Conservation (phyloP, 2,888 invertebrate genomes). For the Dyspetes luteomarginatus region DNA sequence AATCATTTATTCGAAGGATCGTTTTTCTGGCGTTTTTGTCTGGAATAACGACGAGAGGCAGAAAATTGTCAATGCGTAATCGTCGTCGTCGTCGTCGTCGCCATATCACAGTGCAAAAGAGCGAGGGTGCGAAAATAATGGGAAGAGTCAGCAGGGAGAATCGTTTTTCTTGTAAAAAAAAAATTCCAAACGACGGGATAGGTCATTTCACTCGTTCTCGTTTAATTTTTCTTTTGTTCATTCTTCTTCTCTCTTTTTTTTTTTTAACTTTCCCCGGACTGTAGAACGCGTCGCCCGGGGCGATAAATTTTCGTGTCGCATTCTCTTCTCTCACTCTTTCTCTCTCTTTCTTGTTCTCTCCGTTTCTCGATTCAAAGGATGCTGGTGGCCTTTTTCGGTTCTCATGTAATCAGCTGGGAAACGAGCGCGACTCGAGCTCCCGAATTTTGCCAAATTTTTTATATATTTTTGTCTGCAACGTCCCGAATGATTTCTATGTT, state of each 20-base stretch:
- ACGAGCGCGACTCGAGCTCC: conserved; percentile 39
- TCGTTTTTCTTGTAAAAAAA: conserved; percentile 41
- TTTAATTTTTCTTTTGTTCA: conserved; percentile 29
- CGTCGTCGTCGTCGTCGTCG: conserved; percentile 11
- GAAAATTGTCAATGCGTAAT: no score
- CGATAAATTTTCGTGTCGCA: conserved; percentile 61
- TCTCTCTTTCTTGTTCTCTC: conserved; percentile 22
- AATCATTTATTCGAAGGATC: conserved; percentile 22
- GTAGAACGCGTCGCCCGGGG: conserved; percentile 30
- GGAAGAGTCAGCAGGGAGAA: not conserved
- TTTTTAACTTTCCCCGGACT: conserved; percentile 33
- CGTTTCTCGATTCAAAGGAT: conserved; percentile 32
- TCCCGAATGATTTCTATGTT: conserved; percentile 32
- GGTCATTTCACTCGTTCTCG: conserved; percentile 1
- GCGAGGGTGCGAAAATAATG: conserved; percentile 44
- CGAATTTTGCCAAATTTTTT: not conserved
- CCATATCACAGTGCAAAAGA: conserved; percentile 18
- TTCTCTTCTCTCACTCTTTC: conserved; percentile 24
- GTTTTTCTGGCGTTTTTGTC: conserved; percentile 23
- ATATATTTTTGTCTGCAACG: not conserved
- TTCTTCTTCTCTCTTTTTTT: conserved; percentile 29
- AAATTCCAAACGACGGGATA: conserved; percentile 42
- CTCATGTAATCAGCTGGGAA: conserved; percentile 60
- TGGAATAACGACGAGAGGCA: conserved; percentile 44
- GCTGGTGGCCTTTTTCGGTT: conserved; percentile 28